Evolutionary conservation across 2,113 vertebrate species (phyloP), one percentile per base, ranked within the genome.

Genomic region (Zosterops hypoxanthus): DNA sequence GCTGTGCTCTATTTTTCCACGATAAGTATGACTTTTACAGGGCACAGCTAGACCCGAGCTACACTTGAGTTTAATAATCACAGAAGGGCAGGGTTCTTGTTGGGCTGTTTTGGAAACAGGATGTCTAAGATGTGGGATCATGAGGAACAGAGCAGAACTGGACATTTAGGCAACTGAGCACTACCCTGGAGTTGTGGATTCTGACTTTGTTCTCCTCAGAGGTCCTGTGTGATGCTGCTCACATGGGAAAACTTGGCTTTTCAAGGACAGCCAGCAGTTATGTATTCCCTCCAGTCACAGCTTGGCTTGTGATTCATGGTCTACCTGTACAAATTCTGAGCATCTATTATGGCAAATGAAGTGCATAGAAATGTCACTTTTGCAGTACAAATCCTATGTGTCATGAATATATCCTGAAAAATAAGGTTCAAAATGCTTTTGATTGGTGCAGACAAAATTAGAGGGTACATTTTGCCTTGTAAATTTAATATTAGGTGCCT

Each of bases 111-210:
- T 80, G n/a, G 59, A 56, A 71, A 39, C 2, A 0, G 36, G 10
- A 8, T 47, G 11, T 47, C n/a, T 4, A 4, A 56, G 46, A 17
- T 0, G 0, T 10, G 31, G 60, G 23, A 28, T 36, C 3, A 0
- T 6, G 3, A 53, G 49, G 33, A 71, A 36, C 49, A n/a, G 47
- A 34, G 39, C 25, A 68, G 49, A 76, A 26, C 4, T 50, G 41
- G 4, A 20, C 13, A 0, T 36, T 34, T 12, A 21, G 28, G 36
- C 29, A 77, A 14, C 1, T 5, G 22, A 34, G 17, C 1, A 0
- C 33, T 53, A 18, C 55, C 34, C 23, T 55, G 47, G 28, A 23
- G 22, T 13, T 0, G 5, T 26, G 29, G 13, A 15, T 50, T 82
- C 41, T 24, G 25, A 19, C 31, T 61, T 76, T 3, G 4, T 22